phyloP scores from a whole-genome alignment of 2,888 invertebrate genomes.

The Xestia c-nigrum region DNA sequence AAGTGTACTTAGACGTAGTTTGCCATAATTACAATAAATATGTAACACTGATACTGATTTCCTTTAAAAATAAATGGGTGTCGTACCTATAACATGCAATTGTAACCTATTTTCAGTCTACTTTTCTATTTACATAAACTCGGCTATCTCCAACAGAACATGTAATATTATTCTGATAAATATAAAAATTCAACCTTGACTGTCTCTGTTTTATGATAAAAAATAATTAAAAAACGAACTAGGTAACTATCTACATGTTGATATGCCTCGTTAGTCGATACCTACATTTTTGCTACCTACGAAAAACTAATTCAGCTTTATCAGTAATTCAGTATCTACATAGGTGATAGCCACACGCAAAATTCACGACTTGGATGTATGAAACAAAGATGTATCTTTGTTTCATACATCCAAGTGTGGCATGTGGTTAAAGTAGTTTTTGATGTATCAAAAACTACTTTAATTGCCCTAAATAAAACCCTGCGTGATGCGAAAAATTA shows the following conservation, averaged over 20 bases:
- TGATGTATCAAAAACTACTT: not conserved
- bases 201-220: conserved; percentile 22
- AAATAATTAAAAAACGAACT: conserved; percentile 2
- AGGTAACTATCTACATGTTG: not conserved
- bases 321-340: not conserved
- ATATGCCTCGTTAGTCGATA: conserved; percentile 6
- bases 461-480: too few relatives aligned
- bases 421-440: too few relatives aligned
- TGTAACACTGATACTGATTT: not conserved
- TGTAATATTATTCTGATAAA: conserved; percentile 2
- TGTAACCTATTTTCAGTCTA: not conserved
- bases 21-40: not conserved
- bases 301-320: conserved; percentile 18
- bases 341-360: not conserved
- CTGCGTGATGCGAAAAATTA: not conserved
- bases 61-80: not conserved
- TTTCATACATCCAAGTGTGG: too few relatives aligned
- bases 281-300: conserved; percentile 8
- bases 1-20: not conserved
- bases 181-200: conserved; percentile 16
- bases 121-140: conserved; percentile 1
- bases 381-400: not conserved
- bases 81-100: not conserved
- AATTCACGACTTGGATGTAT: not conserved
- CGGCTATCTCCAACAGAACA: not conserved